Conservation (phyloP, 1,140 invertebrate species). For the Drosophila bipectinata region DNA sequence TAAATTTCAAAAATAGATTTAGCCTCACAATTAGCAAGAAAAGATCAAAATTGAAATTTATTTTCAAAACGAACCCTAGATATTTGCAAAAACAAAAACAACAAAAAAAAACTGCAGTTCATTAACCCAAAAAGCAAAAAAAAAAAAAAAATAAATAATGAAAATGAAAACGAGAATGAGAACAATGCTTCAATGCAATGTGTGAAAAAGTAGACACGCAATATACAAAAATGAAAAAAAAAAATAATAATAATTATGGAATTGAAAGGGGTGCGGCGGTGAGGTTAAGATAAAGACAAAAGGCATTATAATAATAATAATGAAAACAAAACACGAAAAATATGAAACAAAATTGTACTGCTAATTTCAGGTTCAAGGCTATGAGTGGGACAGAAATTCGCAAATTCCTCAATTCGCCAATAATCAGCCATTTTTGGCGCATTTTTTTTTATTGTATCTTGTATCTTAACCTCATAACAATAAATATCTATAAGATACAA, state of each 20-base stretch:
- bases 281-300: conserved; percentile 49
- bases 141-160: conserved; percentile 13
- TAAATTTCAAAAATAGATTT: not conserved
- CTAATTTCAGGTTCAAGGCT: conserved; percentile 78
- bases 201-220: conserved; percentile 18
- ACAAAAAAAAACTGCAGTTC: conserved; percentile 39
- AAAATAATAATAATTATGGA: not conserved
- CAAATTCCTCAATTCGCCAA: conserved; percentile 22
- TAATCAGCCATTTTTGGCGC: conserved; percentile 24
- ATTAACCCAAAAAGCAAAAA: conserved; percentile 37
- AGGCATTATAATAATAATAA: conserved; percentile 59
- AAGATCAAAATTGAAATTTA: conserved; percentile 22
- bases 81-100: conserved; percentile 28
- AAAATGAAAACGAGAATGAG: conserved; percentile 31
- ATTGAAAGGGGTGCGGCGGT: not conserved
- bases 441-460: not conserved
- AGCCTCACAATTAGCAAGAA: not conserved
- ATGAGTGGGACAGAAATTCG: conserved; percentile 23
- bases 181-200: conserved; percentile 19
- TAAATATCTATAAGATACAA: too few relatives aligned
- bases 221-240: not conserved
- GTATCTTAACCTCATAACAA: not conserved
- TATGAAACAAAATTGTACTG: conserved; percentile 49
- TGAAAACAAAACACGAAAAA: conserved; percentile 24
- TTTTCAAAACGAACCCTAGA: conserved; percentile 46